Conservation (phyloP, 2,888 invertebrate genomes). For the Eupithecia subumbrata region DNA sequence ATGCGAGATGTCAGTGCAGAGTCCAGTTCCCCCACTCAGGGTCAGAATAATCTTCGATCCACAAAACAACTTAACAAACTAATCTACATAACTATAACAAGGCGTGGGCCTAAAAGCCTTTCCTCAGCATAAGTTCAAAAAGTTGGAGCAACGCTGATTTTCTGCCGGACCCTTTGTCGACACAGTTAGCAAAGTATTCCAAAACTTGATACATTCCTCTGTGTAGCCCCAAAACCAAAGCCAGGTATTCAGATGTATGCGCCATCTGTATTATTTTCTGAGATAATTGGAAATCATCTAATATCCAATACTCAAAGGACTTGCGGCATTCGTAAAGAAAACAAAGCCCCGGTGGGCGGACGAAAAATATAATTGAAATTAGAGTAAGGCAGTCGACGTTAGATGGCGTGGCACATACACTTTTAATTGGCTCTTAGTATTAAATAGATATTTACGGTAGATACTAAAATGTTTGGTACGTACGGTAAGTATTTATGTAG, state of each 20-base stretch:
- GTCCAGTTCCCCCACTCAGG: no score
- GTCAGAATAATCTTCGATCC: no score
- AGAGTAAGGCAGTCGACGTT: constrained; percentile 21
- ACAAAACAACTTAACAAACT: no score
- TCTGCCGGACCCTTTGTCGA: neutral
- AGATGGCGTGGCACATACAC: neutral
- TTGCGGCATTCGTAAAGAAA: constrained; percentile 28
- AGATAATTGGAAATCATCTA: constrained; percentile 31
- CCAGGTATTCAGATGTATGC: neutral
- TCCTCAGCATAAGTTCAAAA: no score
- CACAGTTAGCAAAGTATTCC: neutral
- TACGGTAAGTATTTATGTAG: no score
- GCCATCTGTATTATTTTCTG: neutral
- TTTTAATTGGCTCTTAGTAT: neutral
- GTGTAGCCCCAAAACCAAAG: neutral
- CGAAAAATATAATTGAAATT: constrained; percentile 42
- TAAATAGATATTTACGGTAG: neutral
- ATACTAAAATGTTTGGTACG: no score
- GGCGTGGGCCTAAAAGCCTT: no score
- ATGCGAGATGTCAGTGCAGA: no score
- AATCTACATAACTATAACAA: no score
- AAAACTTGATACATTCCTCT: neutral
- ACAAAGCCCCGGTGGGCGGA: constrained; percentile 23
- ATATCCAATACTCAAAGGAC: constrained; percentile 32
- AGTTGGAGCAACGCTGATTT: no score